Evolutionary conservation across 2,888 invertebrate genomes (phyloP).

Genomic region (Leptopilina myrica): DNA sequence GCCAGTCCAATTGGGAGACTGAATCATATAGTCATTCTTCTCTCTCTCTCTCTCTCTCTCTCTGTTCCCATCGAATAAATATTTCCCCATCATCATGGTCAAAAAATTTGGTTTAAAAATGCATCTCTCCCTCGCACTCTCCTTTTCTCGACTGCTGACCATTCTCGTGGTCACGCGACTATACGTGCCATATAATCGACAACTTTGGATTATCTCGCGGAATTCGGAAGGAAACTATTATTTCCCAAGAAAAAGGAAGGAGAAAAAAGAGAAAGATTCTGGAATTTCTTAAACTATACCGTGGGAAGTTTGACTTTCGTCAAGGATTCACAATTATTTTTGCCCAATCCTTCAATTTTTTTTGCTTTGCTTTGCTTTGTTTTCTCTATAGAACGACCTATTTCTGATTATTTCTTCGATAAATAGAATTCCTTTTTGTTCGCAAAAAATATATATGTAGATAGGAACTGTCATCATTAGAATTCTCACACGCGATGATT

Average conservation of each 20-base stretch:
- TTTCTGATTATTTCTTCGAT: constrained; percentile 24
- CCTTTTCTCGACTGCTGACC: constrained; percentile 43
- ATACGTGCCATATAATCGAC: constrained; percentile 62
- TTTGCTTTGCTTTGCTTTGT: not conserved
- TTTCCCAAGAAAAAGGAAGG: no score
- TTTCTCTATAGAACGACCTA: not conserved
- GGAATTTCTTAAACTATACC: constrained; percentile 32
- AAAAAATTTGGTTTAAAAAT: not conserved
- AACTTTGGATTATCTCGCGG: constrained; percentile 60
- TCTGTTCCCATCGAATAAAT: constrained; percentile 13
- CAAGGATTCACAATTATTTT: constrained; percentile 33
- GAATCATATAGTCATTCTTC: not conserved
- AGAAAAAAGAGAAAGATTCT: constrained; percentile 8
- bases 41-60: not conserved
- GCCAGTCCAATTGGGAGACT: not conserved
- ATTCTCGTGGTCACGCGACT: constrained; percentile 61
- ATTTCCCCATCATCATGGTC: not conserved
- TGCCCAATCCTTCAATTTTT: not conserved
- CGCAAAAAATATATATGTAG: not conserved
- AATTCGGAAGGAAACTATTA: constrained; percentile 63
- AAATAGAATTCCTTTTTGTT: constrained; percentile 4
- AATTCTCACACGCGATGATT: constrained; percentile 13
- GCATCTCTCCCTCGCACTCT: not conserved
- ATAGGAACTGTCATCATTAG: constrained; percentile 8
- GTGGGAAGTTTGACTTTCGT: constrained; percentile 28